phyloP scores from a whole-genome alignment of 2,113 vertebrate genomes.

The Lepisosteus osseus region DNA sequence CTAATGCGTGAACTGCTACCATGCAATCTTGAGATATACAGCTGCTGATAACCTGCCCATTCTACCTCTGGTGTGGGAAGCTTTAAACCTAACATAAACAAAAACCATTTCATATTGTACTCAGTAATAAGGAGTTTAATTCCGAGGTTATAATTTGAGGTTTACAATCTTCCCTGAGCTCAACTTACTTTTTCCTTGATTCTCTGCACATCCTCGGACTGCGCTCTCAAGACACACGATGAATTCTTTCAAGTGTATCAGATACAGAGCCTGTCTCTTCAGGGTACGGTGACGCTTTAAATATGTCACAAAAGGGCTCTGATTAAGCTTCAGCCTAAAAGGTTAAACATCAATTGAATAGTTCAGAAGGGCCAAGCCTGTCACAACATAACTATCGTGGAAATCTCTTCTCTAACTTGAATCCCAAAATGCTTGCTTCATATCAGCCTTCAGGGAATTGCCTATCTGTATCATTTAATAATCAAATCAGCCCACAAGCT shows the following conservation, averaged over 20 bases:
- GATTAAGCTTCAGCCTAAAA: conserved; percentile 1
- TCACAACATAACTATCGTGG: neutral
- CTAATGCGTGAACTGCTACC: too few relatives aligned
- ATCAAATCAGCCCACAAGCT: conserved; percentile 16
- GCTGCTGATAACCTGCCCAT: too few relatives aligned
- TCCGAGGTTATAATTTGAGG: too few relatives aligned
- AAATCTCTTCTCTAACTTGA: neutral
- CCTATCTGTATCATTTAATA: conserved; percentile 23
- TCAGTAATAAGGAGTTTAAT: too few relatives aligned
- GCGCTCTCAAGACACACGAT: too few relatives aligned
- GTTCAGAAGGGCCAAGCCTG: neutral
- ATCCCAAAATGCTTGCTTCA: neutral
- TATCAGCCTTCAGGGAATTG: conserved; percentile 11
- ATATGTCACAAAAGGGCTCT: neutral
- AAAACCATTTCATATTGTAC: too few relatives aligned
- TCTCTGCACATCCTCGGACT: too few relatives aligned
- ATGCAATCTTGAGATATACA: too few relatives aligned
- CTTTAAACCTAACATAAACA: too few relatives aligned
- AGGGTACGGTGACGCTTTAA: neutral
- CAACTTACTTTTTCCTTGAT: too few relatives aligned
- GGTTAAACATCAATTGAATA: conserved; percentile 1
- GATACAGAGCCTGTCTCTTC: neutral
- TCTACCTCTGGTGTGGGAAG: too few relatives aligned
- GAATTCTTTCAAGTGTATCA: neutral
- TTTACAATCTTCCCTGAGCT: too few relatives aligned